phyloP scores from a whole-genome alignment of 2,797 vertebrate species.

The Neosalanx taihuensis region DNA sequence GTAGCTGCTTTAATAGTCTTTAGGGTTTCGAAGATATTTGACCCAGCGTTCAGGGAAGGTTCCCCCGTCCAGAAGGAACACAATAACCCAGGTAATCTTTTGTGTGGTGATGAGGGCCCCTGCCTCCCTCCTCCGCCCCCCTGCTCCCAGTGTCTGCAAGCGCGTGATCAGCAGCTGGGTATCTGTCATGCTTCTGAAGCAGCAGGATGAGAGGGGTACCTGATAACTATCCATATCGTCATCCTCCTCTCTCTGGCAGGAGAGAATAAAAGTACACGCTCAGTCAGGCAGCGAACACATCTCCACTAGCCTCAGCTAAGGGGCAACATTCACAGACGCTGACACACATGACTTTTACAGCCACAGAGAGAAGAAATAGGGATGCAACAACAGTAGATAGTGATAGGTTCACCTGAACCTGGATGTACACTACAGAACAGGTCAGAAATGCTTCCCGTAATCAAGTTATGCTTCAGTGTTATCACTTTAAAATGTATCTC shows the following conservation, averaged over 20 bases:
- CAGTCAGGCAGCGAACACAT: slow-evolving; percentile 71
- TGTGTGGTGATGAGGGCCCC: slow-evolving; percentile 10
- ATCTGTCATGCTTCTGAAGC: slow-evolving; percentile 48
- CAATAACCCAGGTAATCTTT: not conserved
- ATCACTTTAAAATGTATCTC: not conserved
- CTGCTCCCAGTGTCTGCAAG: slow-evolving; percentile 44
- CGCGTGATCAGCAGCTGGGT: slow-evolving; percentile 75
- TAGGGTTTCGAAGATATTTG: too few relatives aligned
- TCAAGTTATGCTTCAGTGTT: not conserved
- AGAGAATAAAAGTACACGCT: slow-evolving; percentile 82
- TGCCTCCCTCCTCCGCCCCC: slow-evolving; percentile 38
- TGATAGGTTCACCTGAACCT: too few relatives aligned
- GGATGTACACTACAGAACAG: too few relatives aligned
- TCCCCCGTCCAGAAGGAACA: not conserved
- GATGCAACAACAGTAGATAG: not conserved
- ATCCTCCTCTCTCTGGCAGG: slow-evolving; percentile 92
- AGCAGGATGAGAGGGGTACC: slow-evolving; percentile 81
- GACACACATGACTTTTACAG: not conserved
- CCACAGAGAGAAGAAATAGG: not conserved
- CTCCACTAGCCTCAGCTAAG: slow-evolving; percentile 3
- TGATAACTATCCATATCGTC: slow-evolving; percentile 99
- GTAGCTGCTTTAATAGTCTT: too few relatives aligned
- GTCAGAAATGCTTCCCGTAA: too few relatives aligned
- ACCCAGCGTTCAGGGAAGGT: slow-evolving; percentile 17
- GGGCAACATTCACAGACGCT: not conserved